phyloP scores from a whole-genome alignment of 30 jellyfish, hydroid and myxozoan species.

The Clytia hemisphaerica region DNA sequence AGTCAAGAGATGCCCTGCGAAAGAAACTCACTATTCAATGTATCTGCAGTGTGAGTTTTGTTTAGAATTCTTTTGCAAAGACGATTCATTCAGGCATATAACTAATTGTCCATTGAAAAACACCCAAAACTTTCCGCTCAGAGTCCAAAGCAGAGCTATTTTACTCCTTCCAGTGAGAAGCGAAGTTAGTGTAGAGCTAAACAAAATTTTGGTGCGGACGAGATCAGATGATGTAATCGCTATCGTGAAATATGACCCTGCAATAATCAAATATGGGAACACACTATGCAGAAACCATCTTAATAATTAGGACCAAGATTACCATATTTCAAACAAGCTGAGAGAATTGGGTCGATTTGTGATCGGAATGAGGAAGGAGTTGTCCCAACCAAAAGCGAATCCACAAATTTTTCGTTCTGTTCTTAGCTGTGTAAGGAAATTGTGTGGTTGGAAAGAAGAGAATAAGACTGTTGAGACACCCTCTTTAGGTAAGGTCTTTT shows the following conservation, averaged over 20 bases:
- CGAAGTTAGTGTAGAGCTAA: neutral
- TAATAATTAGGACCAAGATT: neutral
- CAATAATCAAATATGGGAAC: constrained; percentile 5
- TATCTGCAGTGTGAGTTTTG: constrained; percentile 11
- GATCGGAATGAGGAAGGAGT: neutral
- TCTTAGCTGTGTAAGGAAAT: neutral
- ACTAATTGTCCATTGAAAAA: neutral
- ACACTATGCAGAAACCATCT: neutral
- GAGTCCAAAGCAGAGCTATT: constrained; percentile 2
- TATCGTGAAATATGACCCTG: neutral
- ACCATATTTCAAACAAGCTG: neutral
- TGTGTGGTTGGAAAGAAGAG: constrained; percentile 5
- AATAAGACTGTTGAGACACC: neutral
- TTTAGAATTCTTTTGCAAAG: neutral
- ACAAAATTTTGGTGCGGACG: neutral
- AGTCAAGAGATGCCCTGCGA: constrained; percentile 16
- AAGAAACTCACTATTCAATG: neutral
- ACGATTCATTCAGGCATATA: neutral
- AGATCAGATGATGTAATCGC: neutral
- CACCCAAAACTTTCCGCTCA: neutral
- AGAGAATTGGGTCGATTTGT: constrained; percentile 6
- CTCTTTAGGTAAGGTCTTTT: neutral
- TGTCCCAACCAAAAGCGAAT: no score
- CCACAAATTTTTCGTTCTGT: neutral
- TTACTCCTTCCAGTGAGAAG: neutral